Base-by-base conservation (phyloP, 1,140 invertebrate species). In the Andricus grossulariae region DNA sequence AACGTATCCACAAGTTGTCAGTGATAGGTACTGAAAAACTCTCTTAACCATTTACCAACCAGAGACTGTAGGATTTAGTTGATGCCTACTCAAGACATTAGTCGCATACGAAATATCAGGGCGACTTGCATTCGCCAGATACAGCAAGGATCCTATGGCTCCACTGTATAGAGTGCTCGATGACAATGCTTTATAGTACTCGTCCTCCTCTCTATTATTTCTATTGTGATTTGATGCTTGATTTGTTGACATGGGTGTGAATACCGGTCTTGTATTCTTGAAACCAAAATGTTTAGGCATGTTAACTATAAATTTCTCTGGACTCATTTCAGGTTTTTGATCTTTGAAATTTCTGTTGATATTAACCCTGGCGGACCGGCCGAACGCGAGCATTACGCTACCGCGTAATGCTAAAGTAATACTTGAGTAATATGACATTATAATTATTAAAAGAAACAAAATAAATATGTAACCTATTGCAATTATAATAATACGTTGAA, bases 1-100 rank as follows among this genome's bases (percentile, higher is more conserved):
- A 32, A 32, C 25, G 25, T 32, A 32, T 32, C 25, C 25, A 32
- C 25, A 32, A 32, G 25, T 32, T 3, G 2, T 32, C 5, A 32
- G 2, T 32, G 25, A 49, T 76, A 7, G 60, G 74, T 32, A 3
- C 4, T 32, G 4, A 32, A 32, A 32, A 32, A 32, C 25, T 32
- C 25, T 32, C 5, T 32, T 32, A 32, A 32, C 25, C 25, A 32
- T 32, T 32, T 32, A 5, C 2, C 25, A 32, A 5, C 5, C 25
- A 32, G 25, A 32, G 5, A 32, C 25, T 32, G 25, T 32, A 5
- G 25, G 25, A 52, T 76, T 76, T 71, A 76, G 15, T 25, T 72
- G 71, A 55, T 77, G 75, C 50, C 71, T 54, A 72, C 75, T 77
- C 7, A 32, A 32, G 3, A 60, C 70, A 19, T 77, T 76, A 7